Evolutionary conservation across 2,888 invertebrate genomes (phyloP), one percentile per base, ranked within the genome.

Genomic region (Psylliodes chrysocephalus): DNA sequence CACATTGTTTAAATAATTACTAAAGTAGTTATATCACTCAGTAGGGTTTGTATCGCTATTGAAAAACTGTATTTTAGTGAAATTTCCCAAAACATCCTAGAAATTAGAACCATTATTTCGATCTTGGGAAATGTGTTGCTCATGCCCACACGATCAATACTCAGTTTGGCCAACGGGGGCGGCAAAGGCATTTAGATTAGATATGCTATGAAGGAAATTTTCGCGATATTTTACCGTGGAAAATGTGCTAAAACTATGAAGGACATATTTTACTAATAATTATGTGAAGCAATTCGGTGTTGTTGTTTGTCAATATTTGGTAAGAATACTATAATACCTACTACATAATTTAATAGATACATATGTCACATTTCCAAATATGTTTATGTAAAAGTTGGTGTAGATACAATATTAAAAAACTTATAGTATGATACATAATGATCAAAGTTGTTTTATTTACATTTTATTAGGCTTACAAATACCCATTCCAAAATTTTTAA

Each of bases 131-230:
- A 42, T 18, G 15, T 54, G 25, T 19, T 15, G 28, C 42, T 38
- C 17, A 42, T 15, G 40, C 25, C 14, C 19, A 40, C 12, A 25
- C 53, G 72, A 74, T 74, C 74, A 74, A 74, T 74, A 74, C 64
- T 57, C 44, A 66, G 63, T 68, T 67, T 70, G 68, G 73, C 71
- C 65, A 66, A 70, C 69, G 72, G 72, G 72, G 73, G 71, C 71
- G 71, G 69, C 60, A 69, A 62, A 64, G 49, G 56, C 64, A 61
- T 49, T 63, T 25, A 51, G 49, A 59, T 49, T 59, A 59, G 59
- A 40, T 35, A 47, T 68, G 60, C 63, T 42, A 28, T 19, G 33
- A 46, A 33, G 12, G 55, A 44, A 44, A 7, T 55, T 33, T 55
- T 10, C 33, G 12, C 7, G 52, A n/a, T 40, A 40, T 54, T 54